These are phyloP conservation scores for Diglossa brunneiventris DNA, from an alignment of 2,113 vertebrate genomes.

Conservation along the genomic window DNA sequence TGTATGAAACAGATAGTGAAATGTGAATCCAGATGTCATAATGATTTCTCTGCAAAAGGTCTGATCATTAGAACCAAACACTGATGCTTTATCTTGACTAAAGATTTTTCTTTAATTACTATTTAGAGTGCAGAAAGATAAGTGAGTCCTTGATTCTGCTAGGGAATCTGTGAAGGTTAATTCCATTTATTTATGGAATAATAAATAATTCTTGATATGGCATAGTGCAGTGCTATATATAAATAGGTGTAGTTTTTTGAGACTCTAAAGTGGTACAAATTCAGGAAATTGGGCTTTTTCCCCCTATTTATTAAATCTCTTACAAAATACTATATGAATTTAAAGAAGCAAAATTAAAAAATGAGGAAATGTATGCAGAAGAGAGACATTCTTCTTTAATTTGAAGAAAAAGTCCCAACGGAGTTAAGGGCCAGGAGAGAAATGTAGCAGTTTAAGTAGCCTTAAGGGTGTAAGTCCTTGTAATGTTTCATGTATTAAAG, in stretches of 20 bases:
- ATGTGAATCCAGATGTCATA: neutral
- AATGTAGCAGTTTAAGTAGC: neutral
- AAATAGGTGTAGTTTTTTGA: neutral
- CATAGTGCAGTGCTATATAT: neutral
- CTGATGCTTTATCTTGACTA: neutral
- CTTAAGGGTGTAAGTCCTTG: neutral
- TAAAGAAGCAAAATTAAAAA: neutral
- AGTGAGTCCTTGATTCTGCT: neutral
- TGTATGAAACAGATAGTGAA: neutral
- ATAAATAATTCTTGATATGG: neutral
- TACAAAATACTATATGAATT: neutral
- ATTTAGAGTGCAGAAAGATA: rapidly evolving
- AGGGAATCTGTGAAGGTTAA: neutral
- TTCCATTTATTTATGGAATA: neutral
- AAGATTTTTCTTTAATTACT: neutral
- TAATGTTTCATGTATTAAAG: neutral
- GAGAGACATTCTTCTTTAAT: neutral
- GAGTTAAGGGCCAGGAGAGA: neutral
- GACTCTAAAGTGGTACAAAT: neutral
- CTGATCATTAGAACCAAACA: neutral
- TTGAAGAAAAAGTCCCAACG: neutral
- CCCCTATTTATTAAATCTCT: neutral
- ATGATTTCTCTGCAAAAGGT: neutral
- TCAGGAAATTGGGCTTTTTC: rapidly evolving
- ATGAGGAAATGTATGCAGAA: neutral